Conservation (phyloP, 2,888 invertebrate genomes). For the Apocheima hispidaria region DNA sequence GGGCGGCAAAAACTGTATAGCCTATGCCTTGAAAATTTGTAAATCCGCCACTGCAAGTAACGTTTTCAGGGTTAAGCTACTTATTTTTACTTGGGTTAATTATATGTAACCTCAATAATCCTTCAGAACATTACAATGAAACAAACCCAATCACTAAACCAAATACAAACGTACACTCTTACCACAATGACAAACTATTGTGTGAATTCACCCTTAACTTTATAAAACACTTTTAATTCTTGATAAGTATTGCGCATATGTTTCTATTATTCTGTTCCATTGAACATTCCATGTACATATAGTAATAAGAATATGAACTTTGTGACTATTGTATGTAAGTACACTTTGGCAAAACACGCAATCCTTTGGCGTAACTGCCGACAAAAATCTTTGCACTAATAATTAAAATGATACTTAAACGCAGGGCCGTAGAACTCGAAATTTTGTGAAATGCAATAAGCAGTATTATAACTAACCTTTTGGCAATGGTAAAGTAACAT, state of each 20-base stretch:
- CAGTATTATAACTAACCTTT: background rate
- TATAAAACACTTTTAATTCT: constrained; percentile 58
- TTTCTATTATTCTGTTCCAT: constrained; percentile 51
- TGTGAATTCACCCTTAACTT: constrained; percentile 33
- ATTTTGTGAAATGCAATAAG: background rate
- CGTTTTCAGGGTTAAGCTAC: too few relatives aligned
- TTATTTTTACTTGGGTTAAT: constrained; percentile 6
- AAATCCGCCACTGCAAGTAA: too few relatives aligned
- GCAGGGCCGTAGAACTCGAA: background rate
- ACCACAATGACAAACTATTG: constrained; percentile 69
- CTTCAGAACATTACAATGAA: constrained; percentile 48
- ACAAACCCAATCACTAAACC: constrained; percentile 57
- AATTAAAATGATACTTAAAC: background rate
- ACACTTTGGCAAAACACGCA: background rate
- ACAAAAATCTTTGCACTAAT: background rate
- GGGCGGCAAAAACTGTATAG: too few relatives aligned
- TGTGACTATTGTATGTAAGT: background rate
- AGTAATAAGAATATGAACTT: background rate
- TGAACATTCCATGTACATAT: background rate
- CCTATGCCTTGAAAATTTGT: too few relatives aligned
- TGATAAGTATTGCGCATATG: constrained; percentile 70
- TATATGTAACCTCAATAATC: constrained; percentile 45
- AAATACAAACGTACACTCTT: constrained; percentile 44
- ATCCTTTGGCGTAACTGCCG: background rate
- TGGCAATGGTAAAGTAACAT: background rate